Conservation (phyloP, 1,140 invertebrate genomes). For the Heliconius hermathena region DNA sequence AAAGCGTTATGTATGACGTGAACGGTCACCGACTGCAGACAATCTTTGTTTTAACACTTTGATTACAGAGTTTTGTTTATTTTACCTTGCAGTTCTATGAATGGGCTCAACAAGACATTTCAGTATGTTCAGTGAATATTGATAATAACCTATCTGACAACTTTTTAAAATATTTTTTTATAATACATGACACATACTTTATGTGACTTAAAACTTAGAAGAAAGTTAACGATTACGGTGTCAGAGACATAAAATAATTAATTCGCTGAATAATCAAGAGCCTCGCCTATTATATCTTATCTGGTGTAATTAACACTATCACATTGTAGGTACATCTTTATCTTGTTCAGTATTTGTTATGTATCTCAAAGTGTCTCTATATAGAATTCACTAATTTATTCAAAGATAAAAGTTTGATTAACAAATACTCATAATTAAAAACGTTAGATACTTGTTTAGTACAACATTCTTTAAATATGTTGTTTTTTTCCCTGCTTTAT, state of each 20-base stretch:
- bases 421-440: background rate
- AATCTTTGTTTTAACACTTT: slow-evolving; percentile 19
- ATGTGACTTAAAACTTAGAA: background rate
- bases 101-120: background rate
- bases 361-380: slow-evolving; percentile 5
- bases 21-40: slow-evolving; percentile 52
- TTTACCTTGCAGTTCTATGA: slow-evolving; percentile 26
- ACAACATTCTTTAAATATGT: background rate
- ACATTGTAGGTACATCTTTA: slow-evolving; percentile 32
- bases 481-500: no score
- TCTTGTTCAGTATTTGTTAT: slow-evolving; percentile 34
- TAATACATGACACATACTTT: no score
- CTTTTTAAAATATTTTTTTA: no score
- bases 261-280: slow-evolving; percentile 29
- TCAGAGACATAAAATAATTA: background rate
- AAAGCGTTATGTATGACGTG: slow-evolving; percentile 62
- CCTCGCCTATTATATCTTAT: slow-evolving; percentile 37
- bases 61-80: slow-evolving; percentile 30
- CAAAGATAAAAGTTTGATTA: background rate
- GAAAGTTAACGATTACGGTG: background rate
- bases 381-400: slow-evolving; percentile 3
- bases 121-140: slow-evolving; percentile 10
- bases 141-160: background rate
- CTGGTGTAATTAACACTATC: slow-evolving; percentile 23
- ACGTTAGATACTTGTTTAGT: background rate